These are phyloP conservation scores for Brenthis daphne DNA, from an alignment of 2,888 invertebrate species.

Conservation along the genomic window DNA sequence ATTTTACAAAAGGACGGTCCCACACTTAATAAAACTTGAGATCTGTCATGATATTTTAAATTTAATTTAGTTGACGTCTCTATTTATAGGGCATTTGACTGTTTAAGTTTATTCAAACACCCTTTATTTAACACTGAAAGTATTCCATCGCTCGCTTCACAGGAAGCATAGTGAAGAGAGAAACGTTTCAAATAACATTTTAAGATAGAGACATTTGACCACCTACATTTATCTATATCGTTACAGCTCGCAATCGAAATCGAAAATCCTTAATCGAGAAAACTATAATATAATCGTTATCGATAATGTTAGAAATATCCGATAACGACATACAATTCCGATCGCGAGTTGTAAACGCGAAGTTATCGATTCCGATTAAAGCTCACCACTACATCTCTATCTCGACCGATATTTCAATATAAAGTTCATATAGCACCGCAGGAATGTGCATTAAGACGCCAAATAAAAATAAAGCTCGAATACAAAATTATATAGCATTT, in stretches of 20 bases:
- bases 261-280: conserved; percentile 13
- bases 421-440: conserved; percentile 81
- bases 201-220: conserved; percentile 30
- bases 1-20: conserved; percentile 79
- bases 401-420: conserved; percentile 19
- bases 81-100: conserved; percentile 5
- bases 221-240: neutral
- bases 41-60: conserved; percentile 52
- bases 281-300: conserved; percentile 1
- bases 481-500: conserved; percentile 25
- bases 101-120: conserved; percentile 2
- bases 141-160: conserved; percentile 48
- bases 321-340: conserved; percentile 11
- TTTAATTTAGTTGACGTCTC: conserved; percentile 58
- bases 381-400: conserved; percentile 19
- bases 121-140: conserved; percentile 60
- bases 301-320: conserved; percentile 1
- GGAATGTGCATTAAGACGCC: conserved; percentile 82
- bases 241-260: conserved; percentile 12
- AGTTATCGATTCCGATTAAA: conserved; percentile 7
- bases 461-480: conserved; percentile 37
- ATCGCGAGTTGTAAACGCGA: conserved; percentile 7
- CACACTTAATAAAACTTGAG: conserved; percentile 75
- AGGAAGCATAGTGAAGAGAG: conserved; percentile 27
- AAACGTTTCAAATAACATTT: conserved; percentile 1